Percentiles rank a stretch among this genome's conserved stretches.
phyloP scores from a whole-genome alignment of 2,113 vertebrate species.

The Carlito syrichta region DNA sequence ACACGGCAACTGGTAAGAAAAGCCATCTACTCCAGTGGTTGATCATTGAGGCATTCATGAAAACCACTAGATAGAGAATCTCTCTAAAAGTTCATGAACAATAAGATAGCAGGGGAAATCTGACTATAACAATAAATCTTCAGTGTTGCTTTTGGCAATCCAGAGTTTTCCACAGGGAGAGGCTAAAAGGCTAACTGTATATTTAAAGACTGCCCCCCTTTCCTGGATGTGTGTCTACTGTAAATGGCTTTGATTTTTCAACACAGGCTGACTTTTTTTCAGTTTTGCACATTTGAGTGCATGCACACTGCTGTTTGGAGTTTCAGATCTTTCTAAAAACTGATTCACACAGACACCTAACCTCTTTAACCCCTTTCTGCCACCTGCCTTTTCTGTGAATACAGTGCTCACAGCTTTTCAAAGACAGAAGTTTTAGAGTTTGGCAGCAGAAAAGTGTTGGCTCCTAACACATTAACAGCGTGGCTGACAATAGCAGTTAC shows the following conservation, averaged over 20 bases:
- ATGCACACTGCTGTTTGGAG: slow-evolving; percentile 36
- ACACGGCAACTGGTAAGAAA: not conserved
- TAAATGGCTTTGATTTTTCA: slow-evolving; percentile 68
- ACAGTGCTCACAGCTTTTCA: slow-evolving; percentile 21
- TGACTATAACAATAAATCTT: slow-evolving; percentile 37
- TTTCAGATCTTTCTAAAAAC: slow-evolving; percentile 70
- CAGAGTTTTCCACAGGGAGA: slow-evolving; percentile 53
- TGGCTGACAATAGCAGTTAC: not conserved
- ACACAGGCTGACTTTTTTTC: slow-evolving; percentile 60
- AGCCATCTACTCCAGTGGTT: not conserved
- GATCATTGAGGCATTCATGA: slow-evolving; percentile 45
- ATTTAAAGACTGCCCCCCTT: slow-evolving; percentile 61
- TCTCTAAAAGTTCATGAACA: slow-evolving; percentile 56
- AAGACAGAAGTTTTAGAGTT: not conserved
- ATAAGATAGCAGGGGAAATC: slow-evolving; percentile 14
- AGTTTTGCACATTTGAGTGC: slow-evolving; percentile 51
- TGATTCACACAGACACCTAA: slow-evolving; percentile 40
- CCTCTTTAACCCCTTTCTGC: slow-evolving; percentile 61
- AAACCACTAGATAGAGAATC: not conserved
- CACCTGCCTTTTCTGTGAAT: slow-evolving; percentile 59
- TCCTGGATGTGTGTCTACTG: slow-evolving; percentile 49
- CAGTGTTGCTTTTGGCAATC: slow-evolving; percentile 15
- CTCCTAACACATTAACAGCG: not conserved
- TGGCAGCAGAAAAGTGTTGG: not conserved
- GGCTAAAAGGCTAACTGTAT: slow-evolving; percentile 71